Evolutionary conservation across 2,888 invertebrate species (phyloP).

Genomic region (Brenthis hecate): DNA sequence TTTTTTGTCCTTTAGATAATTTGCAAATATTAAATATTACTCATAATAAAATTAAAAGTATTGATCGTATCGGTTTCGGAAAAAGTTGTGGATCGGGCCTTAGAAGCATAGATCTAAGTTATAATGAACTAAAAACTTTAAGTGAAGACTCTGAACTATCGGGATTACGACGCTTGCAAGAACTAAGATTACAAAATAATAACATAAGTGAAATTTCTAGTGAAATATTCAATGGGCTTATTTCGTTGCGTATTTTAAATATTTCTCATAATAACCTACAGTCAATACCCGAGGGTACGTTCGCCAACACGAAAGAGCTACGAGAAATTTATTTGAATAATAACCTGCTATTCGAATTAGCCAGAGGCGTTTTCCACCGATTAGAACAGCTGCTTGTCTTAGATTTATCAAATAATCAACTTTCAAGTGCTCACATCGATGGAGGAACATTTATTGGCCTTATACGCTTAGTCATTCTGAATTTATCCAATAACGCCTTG

Average conservation of each 20-base stretch:
- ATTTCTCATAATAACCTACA: conserved; percentile 92
- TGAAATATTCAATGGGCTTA: conserved; percentile 90
- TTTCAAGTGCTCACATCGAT: conserved; percentile 92
- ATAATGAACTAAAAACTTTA: conserved; percentile 88
- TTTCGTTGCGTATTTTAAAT: conserved; percentile 90
- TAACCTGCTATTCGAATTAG: conserved; percentile 92
- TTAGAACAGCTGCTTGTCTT: conserved; percentile 93
- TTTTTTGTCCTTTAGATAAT: conserved; percentile 90
- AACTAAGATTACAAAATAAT: conserved; percentile 91
- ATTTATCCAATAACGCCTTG: conserved; percentile 92
- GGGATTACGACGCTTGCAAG: conserved; percentile 88
- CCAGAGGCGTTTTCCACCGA: conserved; percentile 91
- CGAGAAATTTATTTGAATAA: conserved; percentile 93
- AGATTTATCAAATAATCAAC: conserved; percentile 92
- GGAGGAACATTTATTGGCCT: conserved; percentile 93
- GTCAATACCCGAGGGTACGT: conserved; percentile 90
- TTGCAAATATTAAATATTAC: conserved; percentile 92
- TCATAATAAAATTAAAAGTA: conserved; percentile 88
- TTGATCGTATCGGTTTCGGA: conserved; percentile 88
- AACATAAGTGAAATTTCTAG: conserved; percentile 90
- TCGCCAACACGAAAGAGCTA: conserved; percentile 90
- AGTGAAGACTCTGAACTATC: conserved; percentile 89
- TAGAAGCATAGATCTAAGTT: conserved; percentile 89
- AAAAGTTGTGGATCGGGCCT: conserved; percentile 86
- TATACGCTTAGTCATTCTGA: conserved; percentile 92